Base-by-base conservation (phyloP, 2,113 vertebrate species). In the Phodopus roborovskii region DNA sequence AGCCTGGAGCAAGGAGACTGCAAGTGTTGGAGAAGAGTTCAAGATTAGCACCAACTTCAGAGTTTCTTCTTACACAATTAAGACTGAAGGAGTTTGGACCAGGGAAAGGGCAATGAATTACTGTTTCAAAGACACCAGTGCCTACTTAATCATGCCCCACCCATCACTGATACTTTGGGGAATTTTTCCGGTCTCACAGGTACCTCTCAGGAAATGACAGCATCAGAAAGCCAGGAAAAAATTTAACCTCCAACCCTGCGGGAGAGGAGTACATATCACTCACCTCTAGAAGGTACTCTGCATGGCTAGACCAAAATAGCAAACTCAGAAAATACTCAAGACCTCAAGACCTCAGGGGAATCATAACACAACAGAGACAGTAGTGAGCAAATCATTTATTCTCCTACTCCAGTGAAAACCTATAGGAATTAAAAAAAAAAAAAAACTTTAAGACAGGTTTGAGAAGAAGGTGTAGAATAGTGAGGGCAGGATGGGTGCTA, bases 351-450 rank as follows among this genome's bases (percentile, higher is more conserved):
- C 26, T 24, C 1, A 1, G 24, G 39, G 7, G 17, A 4, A 4
- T 8, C 15, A 20, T 22, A 90, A 48, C 24, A 36, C 77, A 87
- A 48, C 33, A 90, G 79, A 96, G 24, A 84, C 7, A 39, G 8
- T 7, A 22, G 53, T 4, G 33, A n/a, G 36, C 5, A 36, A 30
- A 89, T 39, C 24, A 20, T 96, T 97, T 97, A 96, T 97, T 97
- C 92, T 95, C 50, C 50, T 48, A 48, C 50, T 88, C 75, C 85
- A 48, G 17, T 66, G 78, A 87, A 92, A 87, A 82, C 24, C 33
- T 62, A 62, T 62, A 0, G 56, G 56, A 26, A 64, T 30, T 13
- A 75, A 92, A 56, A 75, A 92, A 45, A 45, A 45, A 45, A 45
- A 45, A 45, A 45, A 45, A 45, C n/a, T n/a, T n/a, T n/a, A 45